Conservation (phyloP, 2,888 invertebrate species). For the Trissonchulus latispiculum region DNA sequence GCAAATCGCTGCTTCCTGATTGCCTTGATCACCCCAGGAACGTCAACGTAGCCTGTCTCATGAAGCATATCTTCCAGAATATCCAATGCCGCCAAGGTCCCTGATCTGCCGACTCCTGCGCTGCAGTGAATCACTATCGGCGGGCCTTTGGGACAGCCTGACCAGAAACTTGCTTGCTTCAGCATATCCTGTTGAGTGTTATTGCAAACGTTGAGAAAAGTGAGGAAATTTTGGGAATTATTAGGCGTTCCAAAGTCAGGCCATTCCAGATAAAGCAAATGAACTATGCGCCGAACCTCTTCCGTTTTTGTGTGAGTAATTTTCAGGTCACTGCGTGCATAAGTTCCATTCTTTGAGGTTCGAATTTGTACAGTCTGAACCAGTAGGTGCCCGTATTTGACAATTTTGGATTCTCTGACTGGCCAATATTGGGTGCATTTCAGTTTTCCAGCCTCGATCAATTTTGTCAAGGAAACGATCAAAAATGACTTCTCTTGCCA, state of each 20-base stretch:
- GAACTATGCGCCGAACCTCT: neutral
- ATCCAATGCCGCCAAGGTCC: conserved; percentile 32
- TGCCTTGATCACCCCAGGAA: conserved; percentile 27
- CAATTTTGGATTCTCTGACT: neutral
- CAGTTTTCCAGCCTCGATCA: conserved; percentile 20
- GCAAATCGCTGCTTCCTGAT: conserved; percentile 31
- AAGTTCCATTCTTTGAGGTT: neutral
- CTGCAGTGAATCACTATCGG: conserved; percentile 33
- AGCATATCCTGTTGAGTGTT: neutral
- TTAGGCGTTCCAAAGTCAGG: conserved; percentile 14
- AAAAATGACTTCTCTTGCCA: conserved; percentile 31
- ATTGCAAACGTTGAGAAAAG: neutral
- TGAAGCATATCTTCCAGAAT: conserved; percentile 32
- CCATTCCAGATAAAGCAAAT: conserved; percentile 10
- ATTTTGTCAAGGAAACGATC: conserved; percentile 27
- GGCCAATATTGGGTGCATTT: conserved; percentile 26
- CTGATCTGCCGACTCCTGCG: conserved; percentile 33
- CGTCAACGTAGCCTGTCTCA: conserved; percentile 23
- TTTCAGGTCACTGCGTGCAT: neutral
- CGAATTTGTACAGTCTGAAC: neutral
- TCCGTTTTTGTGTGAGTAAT: neutral
- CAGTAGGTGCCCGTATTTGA: neutral
- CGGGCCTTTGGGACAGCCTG: conserved; percentile 21
- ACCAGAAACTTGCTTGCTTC: neutral
- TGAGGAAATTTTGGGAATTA: neutral